Base-by-base conservation (phyloP, 1,140 invertebrate species). In the Pseudomyrmex dendroicus region DNA sequence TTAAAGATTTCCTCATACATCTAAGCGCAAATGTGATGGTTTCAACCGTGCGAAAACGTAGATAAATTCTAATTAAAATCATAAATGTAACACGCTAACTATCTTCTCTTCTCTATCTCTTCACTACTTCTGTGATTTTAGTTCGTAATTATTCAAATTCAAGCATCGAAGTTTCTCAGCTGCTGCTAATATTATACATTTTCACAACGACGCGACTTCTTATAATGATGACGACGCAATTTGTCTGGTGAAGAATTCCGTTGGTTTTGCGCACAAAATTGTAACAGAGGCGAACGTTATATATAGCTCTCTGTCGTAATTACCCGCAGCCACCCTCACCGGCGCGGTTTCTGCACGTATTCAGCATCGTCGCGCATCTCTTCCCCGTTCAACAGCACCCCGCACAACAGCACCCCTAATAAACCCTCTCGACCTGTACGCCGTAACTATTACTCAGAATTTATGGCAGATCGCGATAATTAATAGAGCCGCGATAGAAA, bases 401-500 rank as follows among this genome's bases (percentile, higher is more conserved):
- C 83, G 63, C 15, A 25, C 66, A 70, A 59, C 76, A 44, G 64
- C 22, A 12, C 76, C 66, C 76, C 76, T 80, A 87, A 86, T 87
- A 87, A 87, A 87, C 82, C 84, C 78, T 73, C 72, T 44, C 83
- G 76, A 87, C 84, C 67, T 74, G 74, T 46, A 48, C 59, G 72
- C 72, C 17, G 54, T 67, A 84, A 90, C 86, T 91, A 90, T 90
- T 88, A 90, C 84, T 90, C 73, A 52, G 85, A 91, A 91, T 91
- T 91, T 91, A 91, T 91, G 90, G 86, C 86, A 88, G 90, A 89
- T 90, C 89, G 78, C 56, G 83, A 85, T 90, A 90, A 91, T 91
- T 90, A 91, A 91, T 91, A 89, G 90, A 91, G 86, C 77, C 70
- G 73, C 86, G 87, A 88, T 89, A 89, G 88, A 86, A 84, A 80